Evolutionary conservation across 1,140 invertebrate species (phyloP).

Genomic region (Cyrtorhinus lividipennis): DNA sequence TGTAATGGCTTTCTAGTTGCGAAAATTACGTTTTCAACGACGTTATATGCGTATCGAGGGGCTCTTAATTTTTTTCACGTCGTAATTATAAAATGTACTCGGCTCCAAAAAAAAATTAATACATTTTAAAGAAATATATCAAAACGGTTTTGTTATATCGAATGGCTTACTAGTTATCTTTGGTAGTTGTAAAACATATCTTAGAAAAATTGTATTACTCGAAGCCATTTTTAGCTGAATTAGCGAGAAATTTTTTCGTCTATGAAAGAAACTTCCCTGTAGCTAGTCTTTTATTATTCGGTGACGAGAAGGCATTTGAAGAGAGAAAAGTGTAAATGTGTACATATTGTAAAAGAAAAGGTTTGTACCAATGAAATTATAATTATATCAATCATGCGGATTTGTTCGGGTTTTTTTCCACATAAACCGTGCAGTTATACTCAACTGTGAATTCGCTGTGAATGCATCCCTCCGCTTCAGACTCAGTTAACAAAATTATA

Average conservation of each 20-base stretch:
- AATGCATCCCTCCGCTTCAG: too few species aligned
- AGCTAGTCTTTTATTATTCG: not conserved
- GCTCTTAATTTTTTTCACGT: not conserved
- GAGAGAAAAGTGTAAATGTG: not conserved
- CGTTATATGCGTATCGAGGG: not conserved
- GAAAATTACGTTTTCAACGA: not conserved
- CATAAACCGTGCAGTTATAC: too few species aligned
- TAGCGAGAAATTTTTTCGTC: not conserved
- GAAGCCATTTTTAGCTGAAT: not conserved
- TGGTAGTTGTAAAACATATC: conserved; percentile 3
- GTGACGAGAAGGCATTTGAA: not conserved
- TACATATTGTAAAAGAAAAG: not conserved
- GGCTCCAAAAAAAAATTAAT: too few species aligned
- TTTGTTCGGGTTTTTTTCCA: too few species aligned
- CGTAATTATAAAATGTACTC: not conserved
- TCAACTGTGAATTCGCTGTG: too few species aligned
- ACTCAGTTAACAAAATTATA: too few species aligned
- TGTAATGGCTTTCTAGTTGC: not conserved
- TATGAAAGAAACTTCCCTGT: not conserved
- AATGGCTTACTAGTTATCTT: not conserved
- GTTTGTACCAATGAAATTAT: conserved; percentile 4
- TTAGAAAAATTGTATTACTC: not conserved
- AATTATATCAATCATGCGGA: not conserved
- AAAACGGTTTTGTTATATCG: not conserved
- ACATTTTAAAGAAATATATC: not conserved